Evolutionary conservation across 1,140 invertebrate species (phyloP).

Genomic region (Conus betulinus): DNA sequence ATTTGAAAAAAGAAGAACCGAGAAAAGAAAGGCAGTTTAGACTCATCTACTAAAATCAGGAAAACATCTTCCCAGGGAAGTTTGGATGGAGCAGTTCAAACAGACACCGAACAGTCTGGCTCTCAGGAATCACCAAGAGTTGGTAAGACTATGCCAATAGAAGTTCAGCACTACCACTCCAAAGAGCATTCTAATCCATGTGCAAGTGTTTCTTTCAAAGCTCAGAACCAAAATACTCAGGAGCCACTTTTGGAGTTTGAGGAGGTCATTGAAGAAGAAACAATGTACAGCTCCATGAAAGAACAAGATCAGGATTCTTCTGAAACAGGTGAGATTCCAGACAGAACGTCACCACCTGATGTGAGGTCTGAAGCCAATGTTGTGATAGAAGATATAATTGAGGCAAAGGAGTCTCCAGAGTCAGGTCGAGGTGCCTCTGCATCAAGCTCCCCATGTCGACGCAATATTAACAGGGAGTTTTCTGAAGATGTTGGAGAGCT

Average conservation of each 20-base stretch:
- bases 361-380: background rate
- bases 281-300: background rate
- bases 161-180: background rate
- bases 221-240: background rate
- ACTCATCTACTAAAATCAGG: background rate
- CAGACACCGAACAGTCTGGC: too few relatives aligned
- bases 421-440: conserved; percentile 37
- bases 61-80: background rate
- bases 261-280: background rate
- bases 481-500: background rate
- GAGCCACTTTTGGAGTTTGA: background rate
- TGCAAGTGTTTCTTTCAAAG: background rate
- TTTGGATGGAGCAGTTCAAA: background rate
- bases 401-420: conserved; percentile 40
- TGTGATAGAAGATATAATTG: conserved; percentile 26
- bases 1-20: conserved; percentile 22
- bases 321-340: background rate
- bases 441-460: background rate
- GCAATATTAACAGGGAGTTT: background rate
- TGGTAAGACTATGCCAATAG: background rate
- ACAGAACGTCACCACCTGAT: background rate
- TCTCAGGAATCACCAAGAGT: background rate
- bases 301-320: background rate
- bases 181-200: background rate
- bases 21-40: background rate